phyloP scores from a whole-genome alignment of 2,888 invertebrate species.

The Oxycera nigricornis region DNA sequence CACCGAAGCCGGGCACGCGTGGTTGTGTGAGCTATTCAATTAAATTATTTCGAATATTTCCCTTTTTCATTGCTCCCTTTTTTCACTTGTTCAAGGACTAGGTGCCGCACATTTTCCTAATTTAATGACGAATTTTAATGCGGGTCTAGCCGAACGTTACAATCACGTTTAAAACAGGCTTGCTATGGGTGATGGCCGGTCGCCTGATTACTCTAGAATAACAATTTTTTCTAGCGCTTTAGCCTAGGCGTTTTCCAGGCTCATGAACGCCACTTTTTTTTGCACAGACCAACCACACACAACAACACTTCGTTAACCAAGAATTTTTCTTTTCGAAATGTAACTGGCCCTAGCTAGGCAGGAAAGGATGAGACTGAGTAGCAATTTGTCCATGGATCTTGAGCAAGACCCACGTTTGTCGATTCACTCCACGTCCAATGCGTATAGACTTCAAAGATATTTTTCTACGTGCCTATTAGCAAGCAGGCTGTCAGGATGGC shows the following conservation, averaged over 20 bases:
- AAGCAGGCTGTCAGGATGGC: background rate
- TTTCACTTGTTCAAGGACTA: slow-evolving; percentile 8
- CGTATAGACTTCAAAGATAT: slow-evolving; percentile 48
- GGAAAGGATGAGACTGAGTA: background rate
- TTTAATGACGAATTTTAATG: slow-evolving; percentile 45
- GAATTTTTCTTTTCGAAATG: slow-evolving; percentile 8
- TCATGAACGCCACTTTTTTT: slow-evolving; percentile 12
- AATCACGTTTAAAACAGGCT: slow-evolving; percentile 42
- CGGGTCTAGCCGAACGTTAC: slow-evolving; percentile 38
- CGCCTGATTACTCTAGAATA: slow-evolving; percentile 38
- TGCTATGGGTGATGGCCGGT: background rate
- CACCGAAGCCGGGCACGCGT: background rate
- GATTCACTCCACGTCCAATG: slow-evolving; percentile 44
- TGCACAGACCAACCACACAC: background rate
- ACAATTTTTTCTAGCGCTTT: slow-evolving; percentile 41
- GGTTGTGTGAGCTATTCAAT: slow-evolving; percentile 24
- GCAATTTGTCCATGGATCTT: slow-evolving; percentile 45
- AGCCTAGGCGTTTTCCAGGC: background rate
- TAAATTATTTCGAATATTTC: slow-evolving; percentile 42
- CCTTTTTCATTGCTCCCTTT: background rate
- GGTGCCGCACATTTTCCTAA: slow-evolving; percentile 39
- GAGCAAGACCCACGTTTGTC: slow-evolving; percentile 36
- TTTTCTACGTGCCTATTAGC: slow-evolving; percentile 47
- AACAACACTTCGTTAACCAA: background rate
- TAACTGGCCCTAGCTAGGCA: background rate